Conservation (phyloP, 2,797 vertebrate species). For the Clarias pachynema region DNA sequence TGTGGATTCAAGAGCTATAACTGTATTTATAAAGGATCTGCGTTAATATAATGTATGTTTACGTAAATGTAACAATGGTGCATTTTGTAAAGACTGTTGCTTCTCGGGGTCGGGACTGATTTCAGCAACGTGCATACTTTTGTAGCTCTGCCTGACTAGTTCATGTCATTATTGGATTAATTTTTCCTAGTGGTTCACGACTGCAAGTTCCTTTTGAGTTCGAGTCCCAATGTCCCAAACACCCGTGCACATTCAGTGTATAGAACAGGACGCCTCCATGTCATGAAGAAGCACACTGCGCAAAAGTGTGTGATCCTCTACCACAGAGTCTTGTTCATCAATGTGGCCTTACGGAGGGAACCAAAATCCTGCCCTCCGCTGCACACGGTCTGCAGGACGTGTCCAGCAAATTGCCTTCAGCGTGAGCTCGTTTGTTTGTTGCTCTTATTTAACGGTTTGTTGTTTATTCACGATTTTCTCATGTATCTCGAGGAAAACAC, state of each 20-base stretch:
- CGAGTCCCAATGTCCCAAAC: neutral
- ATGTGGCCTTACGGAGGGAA: constrained; percentile 61
- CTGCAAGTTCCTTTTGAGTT: neutral
- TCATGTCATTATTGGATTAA: neutral
- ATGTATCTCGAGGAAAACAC: constrained; percentile 5
- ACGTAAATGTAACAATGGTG: constrained; percentile 43
- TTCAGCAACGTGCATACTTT: constrained; percentile 35
- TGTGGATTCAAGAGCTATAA: constrained; percentile 55
- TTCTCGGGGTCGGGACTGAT: constrained; percentile 13
- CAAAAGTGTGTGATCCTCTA: constrained; percentile 30
- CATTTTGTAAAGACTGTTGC: constrained; percentile 34
- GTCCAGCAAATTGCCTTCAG: constrained; percentile 38
- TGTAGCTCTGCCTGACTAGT: constrained; percentile 20
- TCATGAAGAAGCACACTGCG: constrained; percentile 5
- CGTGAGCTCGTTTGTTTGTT: constrained; percentile 15
- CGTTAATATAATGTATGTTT: constrained; percentile 18
- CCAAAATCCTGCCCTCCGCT: constrained; percentile 17
- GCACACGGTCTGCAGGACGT: constrained; percentile 31
- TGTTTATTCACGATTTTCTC: constrained; percentile 17
- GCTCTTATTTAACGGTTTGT: neutral
- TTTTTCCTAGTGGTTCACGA: constrained; percentile 9
- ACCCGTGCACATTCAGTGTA: constrained; percentile 14
- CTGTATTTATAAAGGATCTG: constrained; percentile 47
- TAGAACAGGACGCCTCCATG: neutral
- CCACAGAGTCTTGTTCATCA: constrained; percentile 50